Evolutionary conservation across 2,797 vertebrate species (phyloP), one percentile per base, ranked within the genome.

Genomic region (Coregonus suidteri): DNA sequence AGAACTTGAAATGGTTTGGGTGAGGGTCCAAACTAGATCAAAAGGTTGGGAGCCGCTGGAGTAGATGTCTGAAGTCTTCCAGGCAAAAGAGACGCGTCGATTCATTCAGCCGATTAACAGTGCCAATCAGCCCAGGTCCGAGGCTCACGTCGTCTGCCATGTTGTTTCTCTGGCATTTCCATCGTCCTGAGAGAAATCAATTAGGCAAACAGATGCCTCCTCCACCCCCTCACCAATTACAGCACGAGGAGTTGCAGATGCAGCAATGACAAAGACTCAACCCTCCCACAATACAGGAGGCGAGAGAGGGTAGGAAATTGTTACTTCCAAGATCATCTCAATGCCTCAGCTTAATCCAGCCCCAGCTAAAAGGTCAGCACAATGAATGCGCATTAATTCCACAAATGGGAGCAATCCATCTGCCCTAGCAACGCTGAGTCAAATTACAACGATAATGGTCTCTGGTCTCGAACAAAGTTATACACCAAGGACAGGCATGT

Each of bases 201-300:
- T 93, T 93, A 86, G 74, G 76, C 77, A 90, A 76, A 86, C 85
- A 71, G 67, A 81, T 77, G 75, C 81, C 81, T 76, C 65, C 76
- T 86, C 79, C 88, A 86, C 86, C 89, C 88, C 77, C 84, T 79
- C 84, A 85, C 86, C 91, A 92, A 94, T 93, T 93, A 91, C 89
- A 72, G 86, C 84, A 84, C 78, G 77, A 67, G 83, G 77, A 89
- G 89, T 88, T 86, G 79, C 84, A 78, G 87, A 86, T 82, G 82
- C 75, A 73, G 79, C 79, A 80, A 84, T 37, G 76, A 83, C 87
- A 87, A 74, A 76, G 76, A 77, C 66, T 66, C 80, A 18, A 51
- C 83, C 76, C 73, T 78, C 73, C 53, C 73, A 82, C 81, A 73
- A 81, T 76, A 75, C 73, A 76, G 76, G 76, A 65, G 41, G 41